These are phyloP conservation scores for Brotula barbata DNA, from an alignment of 2,797 vertebrate species.

Conservation along the genomic window DNA sequence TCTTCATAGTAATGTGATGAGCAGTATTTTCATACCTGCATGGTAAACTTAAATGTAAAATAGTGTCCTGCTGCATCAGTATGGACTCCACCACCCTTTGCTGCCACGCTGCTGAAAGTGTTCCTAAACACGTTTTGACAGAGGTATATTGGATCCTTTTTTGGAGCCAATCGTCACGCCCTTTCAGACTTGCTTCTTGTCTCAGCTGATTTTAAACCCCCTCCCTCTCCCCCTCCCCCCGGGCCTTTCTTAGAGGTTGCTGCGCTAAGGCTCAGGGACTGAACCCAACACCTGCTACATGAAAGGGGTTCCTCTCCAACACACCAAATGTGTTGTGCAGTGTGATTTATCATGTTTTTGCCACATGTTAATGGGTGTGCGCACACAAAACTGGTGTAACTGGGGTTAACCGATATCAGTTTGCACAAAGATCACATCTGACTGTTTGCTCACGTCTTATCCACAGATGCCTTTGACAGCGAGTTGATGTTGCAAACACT, in stretches of 20 bases:
- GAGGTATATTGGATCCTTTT: slow-evolving; percentile 49
- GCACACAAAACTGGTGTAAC: background rate
- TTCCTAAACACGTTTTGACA: slow-evolving; percentile 27
- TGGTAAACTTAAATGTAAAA: background rate
- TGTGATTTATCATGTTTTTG: background rate
- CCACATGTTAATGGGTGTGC: slow-evolving; percentile 27
- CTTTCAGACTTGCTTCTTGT: slow-evolving; percentile 45
- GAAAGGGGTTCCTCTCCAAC: slow-evolving; percentile 48
- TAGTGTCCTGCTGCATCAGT: background rate
- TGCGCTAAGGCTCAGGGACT: slow-evolving; percentile 46
- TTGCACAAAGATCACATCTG: background rate
- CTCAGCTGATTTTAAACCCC: slow-evolving; percentile 47
- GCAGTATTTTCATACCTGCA: no score
- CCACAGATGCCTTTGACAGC: slow-evolving; percentile 96
- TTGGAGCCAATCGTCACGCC: slow-evolving; percentile 43
- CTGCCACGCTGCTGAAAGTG: slow-evolving; percentile 3
- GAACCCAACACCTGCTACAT: slow-evolving; percentile 59
- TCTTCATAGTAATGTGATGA: no score
- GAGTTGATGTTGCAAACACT: slow-evolving; percentile 93
- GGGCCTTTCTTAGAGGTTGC: slow-evolving; percentile 56
- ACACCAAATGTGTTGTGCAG: slow-evolving; percentile 4
- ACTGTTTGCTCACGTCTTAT: slow-evolving; percentile 3
- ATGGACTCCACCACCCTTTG: background rate
- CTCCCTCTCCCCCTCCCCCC: slow-evolving; percentile 52
- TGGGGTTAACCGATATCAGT: background rate